Base-by-base conservation (phyloP, 1,140 invertebrate species). In the Megathymus violae region DNA sequence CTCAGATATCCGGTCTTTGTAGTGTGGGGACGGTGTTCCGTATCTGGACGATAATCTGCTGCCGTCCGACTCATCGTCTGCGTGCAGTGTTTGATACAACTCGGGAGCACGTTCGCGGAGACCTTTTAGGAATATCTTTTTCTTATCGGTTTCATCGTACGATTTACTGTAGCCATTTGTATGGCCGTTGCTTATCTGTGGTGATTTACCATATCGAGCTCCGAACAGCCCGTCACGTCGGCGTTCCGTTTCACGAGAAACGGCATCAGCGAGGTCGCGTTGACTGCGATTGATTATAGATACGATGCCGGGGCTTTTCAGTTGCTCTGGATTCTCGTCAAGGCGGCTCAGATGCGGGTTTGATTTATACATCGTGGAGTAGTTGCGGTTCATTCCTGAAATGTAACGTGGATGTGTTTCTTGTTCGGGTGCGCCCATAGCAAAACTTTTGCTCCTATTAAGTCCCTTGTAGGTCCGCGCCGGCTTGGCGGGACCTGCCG, bases 231-330 rank as follows among this genome's bases (percentile, higher is more conserved):
- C 87, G 43, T 93, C 89, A 41, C 91, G 88, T 31, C 89, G 78
- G 15, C 89, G 85, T 71, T 91, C 85, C 2, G 90, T 90, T 77
- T 92, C 89, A 22, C 88, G 73, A 19, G 87, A 88, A 0, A 90
- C 84, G 1, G 89, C 89, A 68, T 91, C 89, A 7, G 94, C 93
- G 4, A 97, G 80, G 80, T 97, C 96, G 52, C 94, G 93, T 66
- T 96, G 95, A 76, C 96, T 96, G 46, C 96, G 93, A 81, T 94
- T 96, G 17, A 97, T 96, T 67, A 96, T 96, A 38, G 95, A 96
- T 3, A 97, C 94, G 52, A 97, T 95, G 31, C 95, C 95, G 0
- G 96, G 96, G 79, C 96, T 96, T 74, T 97, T 96, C 0, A 97
- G 85, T 13, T 96, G 95, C 58, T 94, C 93, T 4, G 94, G 93